Conservation (phyloP, 1,140 invertebrate species). For the Platyscapa corneri region DNA sequence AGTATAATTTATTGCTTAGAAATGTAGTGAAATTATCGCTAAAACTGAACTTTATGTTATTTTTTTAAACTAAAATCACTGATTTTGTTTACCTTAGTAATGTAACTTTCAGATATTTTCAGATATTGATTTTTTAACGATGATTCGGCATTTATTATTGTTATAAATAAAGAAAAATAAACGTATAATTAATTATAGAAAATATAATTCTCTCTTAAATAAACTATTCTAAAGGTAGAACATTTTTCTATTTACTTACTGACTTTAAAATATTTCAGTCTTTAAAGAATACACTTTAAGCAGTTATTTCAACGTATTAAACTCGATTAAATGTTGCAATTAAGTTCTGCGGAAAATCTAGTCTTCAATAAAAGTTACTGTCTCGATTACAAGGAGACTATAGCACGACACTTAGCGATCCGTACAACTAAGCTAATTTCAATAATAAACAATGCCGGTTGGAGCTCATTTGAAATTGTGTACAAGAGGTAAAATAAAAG, state of each 20-base stretch:
- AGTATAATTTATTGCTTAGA: background rate
- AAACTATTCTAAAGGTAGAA: background rate
- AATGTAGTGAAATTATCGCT: background rate
- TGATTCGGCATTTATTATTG: background rate
- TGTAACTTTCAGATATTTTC: background rate
- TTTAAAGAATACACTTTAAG: background rate
- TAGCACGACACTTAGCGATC: background rate
- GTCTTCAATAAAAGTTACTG: background rate
- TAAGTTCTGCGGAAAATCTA: background rate
- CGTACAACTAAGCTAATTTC: background rate
- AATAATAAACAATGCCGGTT: background rate
- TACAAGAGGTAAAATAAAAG: background rate
- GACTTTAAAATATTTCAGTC: conserved; percentile 10
- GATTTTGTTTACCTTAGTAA: background rate
- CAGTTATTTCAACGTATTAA: background rate
- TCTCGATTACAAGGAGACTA: background rate
- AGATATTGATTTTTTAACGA: background rate
- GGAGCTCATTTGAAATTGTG: background rate
- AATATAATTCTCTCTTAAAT: background rate
- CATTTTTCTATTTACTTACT: background rate
- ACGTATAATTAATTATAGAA: background rate
- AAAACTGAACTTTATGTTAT: background rate
- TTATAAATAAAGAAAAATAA: background rate
- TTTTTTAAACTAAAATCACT: background rate
- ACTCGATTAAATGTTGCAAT: background rate